Percentiles rank a stretch among this genome's conserved stretches.
Evolutionary conservation across 2,113 vertebrate genomes (phyloP).

Genomic region (Phycodurus eques): DNA sequence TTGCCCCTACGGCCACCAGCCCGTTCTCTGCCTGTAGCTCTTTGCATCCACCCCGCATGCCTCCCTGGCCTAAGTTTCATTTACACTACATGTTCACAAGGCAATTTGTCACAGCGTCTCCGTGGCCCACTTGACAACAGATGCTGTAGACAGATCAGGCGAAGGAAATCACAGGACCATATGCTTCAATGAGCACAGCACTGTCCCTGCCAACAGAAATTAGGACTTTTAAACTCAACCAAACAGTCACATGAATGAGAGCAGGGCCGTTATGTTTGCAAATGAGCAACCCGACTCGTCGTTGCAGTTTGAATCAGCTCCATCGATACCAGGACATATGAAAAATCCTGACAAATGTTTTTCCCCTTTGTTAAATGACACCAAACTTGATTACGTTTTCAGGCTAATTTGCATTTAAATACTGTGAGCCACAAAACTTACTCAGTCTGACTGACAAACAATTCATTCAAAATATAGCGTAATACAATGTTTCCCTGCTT

Average conservation of each 20-base stretch:
- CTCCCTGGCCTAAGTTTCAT: conserved; percentile 27
- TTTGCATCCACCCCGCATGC: conserved; percentile 8
- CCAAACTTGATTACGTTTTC: no score
- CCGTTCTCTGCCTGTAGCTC: conserved; percentile 38
- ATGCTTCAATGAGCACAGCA: conserved; percentile 85
- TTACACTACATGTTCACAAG: conserved; percentile 36
- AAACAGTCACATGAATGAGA: not conserved
- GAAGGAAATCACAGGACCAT: conserved; percentile 89
- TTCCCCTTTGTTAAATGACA: not conserved
- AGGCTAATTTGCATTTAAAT: no score
- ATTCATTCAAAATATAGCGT: no score
- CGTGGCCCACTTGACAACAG: conserved; percentile 90
- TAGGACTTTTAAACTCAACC: not conserved
- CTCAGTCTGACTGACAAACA: no score
- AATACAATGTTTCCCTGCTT: no score
- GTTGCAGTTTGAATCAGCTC: not conserved
- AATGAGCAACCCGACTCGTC: not conserved
- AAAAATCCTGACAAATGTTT: not conserved
- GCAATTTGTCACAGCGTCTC: conserved; percentile 87
- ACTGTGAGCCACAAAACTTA: no score
- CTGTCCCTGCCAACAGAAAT: not conserved
- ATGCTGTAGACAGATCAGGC: conserved; percentile 86
- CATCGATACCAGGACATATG: not conserved
- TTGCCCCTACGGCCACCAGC: conserved; percentile 43
- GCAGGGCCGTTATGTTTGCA: not conserved